These are phyloP conservation scores for Dastarcus helophoroides DNA, from an alignment of 2,888 invertebrate genomes.

Conservation along the genomic window DNA sequence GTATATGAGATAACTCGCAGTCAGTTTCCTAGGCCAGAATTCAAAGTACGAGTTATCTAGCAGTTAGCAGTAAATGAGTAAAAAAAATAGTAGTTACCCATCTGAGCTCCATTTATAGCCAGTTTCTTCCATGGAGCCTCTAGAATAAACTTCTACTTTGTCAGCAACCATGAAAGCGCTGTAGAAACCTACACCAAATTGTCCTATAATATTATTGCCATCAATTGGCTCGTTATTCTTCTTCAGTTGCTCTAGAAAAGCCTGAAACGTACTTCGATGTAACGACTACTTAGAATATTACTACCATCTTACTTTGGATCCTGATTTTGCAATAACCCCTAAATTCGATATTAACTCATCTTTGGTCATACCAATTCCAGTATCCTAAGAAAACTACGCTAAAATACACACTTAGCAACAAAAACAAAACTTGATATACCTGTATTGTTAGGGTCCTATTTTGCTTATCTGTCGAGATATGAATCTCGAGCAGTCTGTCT, in stretches of 20 bases:
- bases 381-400: constrained; percentile 49
- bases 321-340: constrained; percentile 92
- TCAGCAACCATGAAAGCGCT: constrained; percentile 97
- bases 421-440: constrained; percentile 38
- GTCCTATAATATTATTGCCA: constrained; percentile 77
- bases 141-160: constrained; percentile 84
- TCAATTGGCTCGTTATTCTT: constrained; percentile 49
- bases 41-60: too few species aligned
- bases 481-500: constrained; percentile 72
- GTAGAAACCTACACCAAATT: constrained; percentile 98
- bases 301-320: constrained; percentile 64
- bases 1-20: too few species aligned
- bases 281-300: constrained; percentile 2
- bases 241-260: constrained; percentile 76
- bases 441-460: constrained; percentile 75
- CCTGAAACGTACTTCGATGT: constrained; percentile 36
- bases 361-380: constrained; percentile 90
- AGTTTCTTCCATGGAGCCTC: constrained; percentile 53
- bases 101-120: constrained; percentile 86
- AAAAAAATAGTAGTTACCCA: constrained; percentile 56
- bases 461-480: constrained; percentile 79
- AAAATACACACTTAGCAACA: constrained; percentile 5
- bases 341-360: constrained; percentile 84
- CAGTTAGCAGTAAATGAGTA: too few species aligned
- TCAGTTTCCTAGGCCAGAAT: too few species aligned